A percentile compares a stretch with the other conserved stretches of the same genome.
These are phyloP conservation scores for Ridgeia piscesae DNA, from an alignment of 1,140 invertebrate species.

Conservation along the genomic window DNA sequence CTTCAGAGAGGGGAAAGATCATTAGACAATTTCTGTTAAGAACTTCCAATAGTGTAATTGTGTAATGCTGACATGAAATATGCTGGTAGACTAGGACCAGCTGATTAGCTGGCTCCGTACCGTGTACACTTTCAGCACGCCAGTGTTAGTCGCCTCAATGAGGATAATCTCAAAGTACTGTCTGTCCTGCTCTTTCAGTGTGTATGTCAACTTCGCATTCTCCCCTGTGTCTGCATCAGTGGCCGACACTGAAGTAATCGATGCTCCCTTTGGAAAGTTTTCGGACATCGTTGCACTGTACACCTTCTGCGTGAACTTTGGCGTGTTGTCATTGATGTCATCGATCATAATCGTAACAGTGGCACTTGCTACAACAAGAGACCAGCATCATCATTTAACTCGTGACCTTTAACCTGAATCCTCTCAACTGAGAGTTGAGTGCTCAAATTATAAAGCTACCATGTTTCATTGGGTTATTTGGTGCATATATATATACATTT, in stretches of 20 bases:
- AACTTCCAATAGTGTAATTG: too few species aligned
- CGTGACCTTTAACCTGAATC: too few species aligned
- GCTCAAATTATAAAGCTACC: too few species aligned
- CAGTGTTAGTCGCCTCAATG: slow-evolving; percentile 30
- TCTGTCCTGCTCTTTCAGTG: slow-evolving; percentile 27
- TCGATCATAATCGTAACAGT: slow-evolving; percentile 29
- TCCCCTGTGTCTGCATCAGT: slow-evolving; percentile 26
- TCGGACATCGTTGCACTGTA: slow-evolving; percentile 96
- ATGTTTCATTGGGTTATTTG: too few species aligned
- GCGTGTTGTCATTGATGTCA: slow-evolving; percentile 30
- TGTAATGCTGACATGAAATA: background rate
- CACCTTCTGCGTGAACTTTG: slow-evolving; percentile 27
- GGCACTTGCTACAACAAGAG: slow-evolving; percentile 27
- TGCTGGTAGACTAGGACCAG: background rate
- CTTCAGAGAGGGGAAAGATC: too few species aligned
- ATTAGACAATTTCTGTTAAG: too few species aligned
- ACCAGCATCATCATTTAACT: background rate
- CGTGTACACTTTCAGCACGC: slow-evolving; percentile 31
- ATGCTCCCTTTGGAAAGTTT: slow-evolving; percentile 74
- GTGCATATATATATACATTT: too few species aligned
- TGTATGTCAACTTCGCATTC: slow-evolving; percentile 29
- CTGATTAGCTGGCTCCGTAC: background rate
- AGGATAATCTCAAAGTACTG: slow-evolving; percentile 27
- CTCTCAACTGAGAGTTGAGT: background rate
- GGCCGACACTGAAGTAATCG: slow-evolving; percentile 30